Conservation (phyloP, 2,888 invertebrate species). For the Nomada lathburiana region DNA sequence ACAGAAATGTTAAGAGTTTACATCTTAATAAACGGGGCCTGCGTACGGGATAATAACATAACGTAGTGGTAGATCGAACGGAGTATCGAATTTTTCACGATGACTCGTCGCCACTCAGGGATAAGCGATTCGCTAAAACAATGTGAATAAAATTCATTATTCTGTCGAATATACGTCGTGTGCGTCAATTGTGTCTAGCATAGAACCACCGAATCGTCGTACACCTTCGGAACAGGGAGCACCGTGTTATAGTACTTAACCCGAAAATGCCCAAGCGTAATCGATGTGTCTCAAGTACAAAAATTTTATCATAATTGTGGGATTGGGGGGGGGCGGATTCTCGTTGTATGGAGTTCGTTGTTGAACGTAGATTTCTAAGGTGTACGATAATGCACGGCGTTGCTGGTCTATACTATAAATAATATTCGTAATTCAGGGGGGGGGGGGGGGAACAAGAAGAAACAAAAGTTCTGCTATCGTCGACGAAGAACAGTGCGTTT, state of each 20-base stretch:
- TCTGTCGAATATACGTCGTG: conserved; percentile 60
- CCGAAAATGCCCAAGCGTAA: background rate
- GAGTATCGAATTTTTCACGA: conserved; percentile 65
- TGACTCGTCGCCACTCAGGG: conserved; percentile 76
- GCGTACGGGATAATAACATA: conserved; percentile 17
- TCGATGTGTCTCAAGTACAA: background rate
- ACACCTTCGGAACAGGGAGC: background rate
- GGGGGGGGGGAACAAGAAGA: conserved; percentile 1
- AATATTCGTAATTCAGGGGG: conserved; percentile 29
- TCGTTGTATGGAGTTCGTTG: no score
- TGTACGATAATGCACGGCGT: conserved; percentile 20
- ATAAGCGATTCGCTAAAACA: conserved; percentile 69
- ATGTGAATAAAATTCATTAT: background rate
- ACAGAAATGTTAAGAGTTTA: background rate
- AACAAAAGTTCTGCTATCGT: conserved; percentile 32
- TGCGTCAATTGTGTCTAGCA: conserved; percentile 48
- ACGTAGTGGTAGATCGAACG: conserved; percentile 49
- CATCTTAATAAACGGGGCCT: conserved; percentile 23
- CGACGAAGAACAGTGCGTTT: conserved; percentile 54
- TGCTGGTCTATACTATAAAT: conserved; percentile 8
- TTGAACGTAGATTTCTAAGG: background rate
- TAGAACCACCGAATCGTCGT: conserved; percentile 4
- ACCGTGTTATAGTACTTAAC: background rate
- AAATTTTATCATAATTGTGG: background rate
- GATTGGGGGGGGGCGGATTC: background rate